phyloP scores from a whole-genome alignment of 2,797 vertebrate genomes.

The Pipistrellus kuhlii region DNA sequence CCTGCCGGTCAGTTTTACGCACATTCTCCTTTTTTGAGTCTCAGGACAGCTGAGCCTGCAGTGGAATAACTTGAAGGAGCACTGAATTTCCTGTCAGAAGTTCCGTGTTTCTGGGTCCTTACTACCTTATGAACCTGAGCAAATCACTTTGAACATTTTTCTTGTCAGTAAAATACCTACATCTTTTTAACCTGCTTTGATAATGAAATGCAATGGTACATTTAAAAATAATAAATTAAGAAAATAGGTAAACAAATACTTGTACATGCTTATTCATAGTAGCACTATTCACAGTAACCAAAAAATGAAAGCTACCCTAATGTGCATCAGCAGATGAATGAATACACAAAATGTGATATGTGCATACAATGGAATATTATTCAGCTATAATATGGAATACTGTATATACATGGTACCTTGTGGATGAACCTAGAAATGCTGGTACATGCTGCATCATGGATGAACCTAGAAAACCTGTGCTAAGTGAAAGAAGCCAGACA shows the following conservation, averaged over 20 bases:
- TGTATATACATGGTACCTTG: background rate
- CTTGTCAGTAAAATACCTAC: conserved; percentile 22
- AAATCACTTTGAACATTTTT: background rate
- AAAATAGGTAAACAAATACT: conserved; percentile 1
- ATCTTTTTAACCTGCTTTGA: background rate
- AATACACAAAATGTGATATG: background rate
- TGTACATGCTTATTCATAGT: background rate
- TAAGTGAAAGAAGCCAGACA: background rate
- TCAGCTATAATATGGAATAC: background rate
- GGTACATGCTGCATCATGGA: background rate
- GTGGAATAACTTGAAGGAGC: background rate
- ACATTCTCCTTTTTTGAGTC: background rate
- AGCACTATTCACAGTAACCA: background rate
- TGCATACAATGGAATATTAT: background rate
- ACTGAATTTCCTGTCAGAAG: background rate
- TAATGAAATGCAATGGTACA: conserved; percentile 1
- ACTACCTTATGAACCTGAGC: background rate
- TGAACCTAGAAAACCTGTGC: background rate
- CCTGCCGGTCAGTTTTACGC: background rate
- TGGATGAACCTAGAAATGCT: background rate
- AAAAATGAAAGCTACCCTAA: background rate
- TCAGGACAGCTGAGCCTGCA: background rate
- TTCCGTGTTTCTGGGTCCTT: background rate
- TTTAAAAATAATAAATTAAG: background rate
- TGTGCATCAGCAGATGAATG: background rate